Evolutionary conservation across 2,797 vertebrate species (phyloP), one percentile per base, ranked within the genome.

Genomic region (Danio tinwini): DNA sequence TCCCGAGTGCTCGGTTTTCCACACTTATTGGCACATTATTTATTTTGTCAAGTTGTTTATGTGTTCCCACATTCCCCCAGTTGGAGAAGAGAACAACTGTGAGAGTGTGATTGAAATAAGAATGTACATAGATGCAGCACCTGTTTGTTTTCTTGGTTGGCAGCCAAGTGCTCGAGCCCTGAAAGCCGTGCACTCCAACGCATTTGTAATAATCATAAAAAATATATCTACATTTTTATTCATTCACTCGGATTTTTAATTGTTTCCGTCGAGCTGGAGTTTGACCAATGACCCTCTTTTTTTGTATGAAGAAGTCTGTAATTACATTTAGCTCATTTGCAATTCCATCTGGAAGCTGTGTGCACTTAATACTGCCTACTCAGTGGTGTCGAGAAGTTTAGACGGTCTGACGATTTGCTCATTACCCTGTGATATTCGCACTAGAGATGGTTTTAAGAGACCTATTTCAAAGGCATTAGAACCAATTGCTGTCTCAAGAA

Each of bases 321-420:
- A 86, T 84, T 81, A 82, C 85, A 84, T 83, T 84, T 86, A 44
- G 49, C 64, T 37, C 74, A 82, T 86, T 82, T 82, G 82, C 77
- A 82, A 78, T 76, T 84, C 80, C 73, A 72, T 76, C 76, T 73
- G 64, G 59, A 70, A 72, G 56, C 44, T n/a, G 2, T 49, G 47
- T 65, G 62, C 53, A 52, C 77, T 61, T 80, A 80, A 75, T 80
- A 14, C 17, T 56, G 17, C 13, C 55, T 55, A 39, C 44, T 14
- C n/a, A 7, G 68, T 0, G 47, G 65, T 63, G 42, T 55, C 5
- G 47, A 52, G 49, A 83, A 79, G 71, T 49, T 74, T 72, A 52
- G 13, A 37, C 16, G 12, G 64, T 69, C 47, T 69, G 71, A 69
- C 37, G 56, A 71, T 71, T 77, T 55, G 70, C 50, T 73, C 55